A percentile compares a stretch with the other conserved stretches of the same genome.
Evolutionary conservation across 2,888 invertebrate genomes (phyloP).

Genomic region (Drosophila barbarae): DNA sequence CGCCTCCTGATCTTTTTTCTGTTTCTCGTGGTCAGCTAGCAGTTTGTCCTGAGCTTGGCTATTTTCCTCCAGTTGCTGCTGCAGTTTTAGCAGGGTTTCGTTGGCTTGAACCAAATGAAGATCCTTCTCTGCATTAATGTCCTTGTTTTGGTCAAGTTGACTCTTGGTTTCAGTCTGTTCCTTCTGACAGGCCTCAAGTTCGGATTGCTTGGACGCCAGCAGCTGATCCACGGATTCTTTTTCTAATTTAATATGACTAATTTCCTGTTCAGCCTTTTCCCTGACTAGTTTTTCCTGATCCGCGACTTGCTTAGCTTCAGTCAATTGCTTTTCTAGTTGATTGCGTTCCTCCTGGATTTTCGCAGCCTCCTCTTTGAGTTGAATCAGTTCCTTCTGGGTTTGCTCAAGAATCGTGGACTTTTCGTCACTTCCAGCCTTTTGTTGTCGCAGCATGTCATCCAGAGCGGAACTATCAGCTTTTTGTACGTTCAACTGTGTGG

Average conservation of each 20-base stretch:
- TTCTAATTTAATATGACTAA: conserved; percentile 11
- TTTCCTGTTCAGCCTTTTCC: conserved; percentile 11
- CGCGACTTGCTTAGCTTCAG: conserved; percentile 11
- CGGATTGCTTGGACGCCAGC: conserved; percentile 8
- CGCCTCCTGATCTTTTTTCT: conserved; percentile 53
- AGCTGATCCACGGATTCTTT: not conserved
- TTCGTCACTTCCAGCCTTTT: conserved; percentile 49
- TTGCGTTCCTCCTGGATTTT: conserved; percentile 38
- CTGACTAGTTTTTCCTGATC: conserved; percentile 10
- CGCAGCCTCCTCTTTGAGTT: conserved; percentile 61
- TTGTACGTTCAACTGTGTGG: conserved; percentile 66
- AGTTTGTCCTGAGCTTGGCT: conserved; percentile 28
- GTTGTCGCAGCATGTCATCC: conserved; percentile 69
- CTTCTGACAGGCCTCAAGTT: conserved; percentile 7
- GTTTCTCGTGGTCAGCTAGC: conserved; percentile 28
- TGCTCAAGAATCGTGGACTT: conserved; percentile 47
- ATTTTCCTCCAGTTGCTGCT: conserved; percentile 44
- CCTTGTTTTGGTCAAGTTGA: not conserved
- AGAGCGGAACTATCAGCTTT: conserved; percentile 69
- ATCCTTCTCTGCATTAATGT: conserved; percentile 18
- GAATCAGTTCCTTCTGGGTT: conserved; percentile 61
- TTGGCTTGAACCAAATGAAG: conserved; percentile 21
- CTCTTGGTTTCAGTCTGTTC: conserved; percentile 9
- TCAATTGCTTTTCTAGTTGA: conserved; percentile 15
- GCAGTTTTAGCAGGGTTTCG: conserved; percentile 24